Conservation (phyloP, 2,797 vertebrate genomes). For the Siniperca undulata region DNA sequence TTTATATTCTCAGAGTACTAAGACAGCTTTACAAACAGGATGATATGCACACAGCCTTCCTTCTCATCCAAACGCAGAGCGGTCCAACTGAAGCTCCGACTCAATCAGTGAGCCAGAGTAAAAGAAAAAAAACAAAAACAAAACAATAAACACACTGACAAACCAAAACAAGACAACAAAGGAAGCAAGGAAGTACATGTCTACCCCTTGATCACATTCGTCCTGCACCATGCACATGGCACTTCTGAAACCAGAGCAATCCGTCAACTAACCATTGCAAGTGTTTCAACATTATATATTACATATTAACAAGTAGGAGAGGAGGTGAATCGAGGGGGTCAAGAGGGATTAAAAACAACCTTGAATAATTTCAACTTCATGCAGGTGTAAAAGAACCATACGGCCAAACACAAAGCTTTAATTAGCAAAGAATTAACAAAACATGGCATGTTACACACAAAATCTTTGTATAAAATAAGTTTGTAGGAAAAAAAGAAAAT, state of each 20-base stretch:
- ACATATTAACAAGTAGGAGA: slow-evolving; percentile 86
- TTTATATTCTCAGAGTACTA: slow-evolving; percentile 97
- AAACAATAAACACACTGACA: slow-evolving; percentile 48
- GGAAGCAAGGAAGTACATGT: slow-evolving; percentile 59
- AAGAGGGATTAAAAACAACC: slow-evolving; percentile 75
- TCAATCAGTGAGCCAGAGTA: slow-evolving; percentile 37
- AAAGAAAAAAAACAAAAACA: slow-evolving; percentile 23
- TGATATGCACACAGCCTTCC: slow-evolving; percentile 93
- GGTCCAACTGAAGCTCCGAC: slow-evolving; percentile 69
- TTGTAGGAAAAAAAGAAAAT: slow-evolving; percentile 83
- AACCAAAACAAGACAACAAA: slow-evolving; percentile 61
- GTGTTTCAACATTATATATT: slow-evolving; percentile 80
- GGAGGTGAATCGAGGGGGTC: slow-evolving; percentile 42
- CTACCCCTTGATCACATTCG: slow-evolving; percentile 83
- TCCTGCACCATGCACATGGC: slow-evolving; percentile 86
- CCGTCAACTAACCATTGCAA: slow-evolving; percentile 46
- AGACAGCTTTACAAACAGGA: slow-evolving; percentile 98
- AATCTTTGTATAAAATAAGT: slow-evolving; percentile 92
- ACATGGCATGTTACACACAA: slow-evolving; percentile 87
- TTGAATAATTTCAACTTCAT: slow-evolving; percentile 89
- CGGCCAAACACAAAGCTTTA: slow-evolving; percentile 90
- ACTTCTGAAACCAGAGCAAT: slow-evolving; percentile 80
- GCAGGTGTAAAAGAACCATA: slow-evolving; percentile 90
- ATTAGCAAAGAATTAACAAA: slow-evolving; percentile 84
- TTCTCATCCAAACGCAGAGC: slow-evolving; percentile 86